A percentile compares a stretch with the other conserved stretches of the same genome.
These are phyloP conservation scores for Stichopus horrens DNA, from an alignment of 53 echinoderm and acorn worm genomes.

Conservation along the genomic window DNA sequence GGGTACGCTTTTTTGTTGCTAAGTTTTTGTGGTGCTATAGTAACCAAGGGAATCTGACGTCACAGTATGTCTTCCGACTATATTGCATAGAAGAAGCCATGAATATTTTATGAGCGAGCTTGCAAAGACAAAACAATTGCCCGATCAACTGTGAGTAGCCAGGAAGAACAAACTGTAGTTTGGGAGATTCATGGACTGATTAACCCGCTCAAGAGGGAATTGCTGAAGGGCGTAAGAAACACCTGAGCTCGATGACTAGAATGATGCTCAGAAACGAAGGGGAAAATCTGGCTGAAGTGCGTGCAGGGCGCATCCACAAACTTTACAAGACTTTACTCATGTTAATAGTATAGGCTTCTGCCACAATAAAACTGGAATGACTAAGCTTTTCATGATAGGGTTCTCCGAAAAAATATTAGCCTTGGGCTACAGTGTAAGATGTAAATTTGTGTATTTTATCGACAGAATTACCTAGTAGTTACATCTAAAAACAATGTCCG, in stretches of 20 bases:
- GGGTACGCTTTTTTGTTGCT: not conserved
- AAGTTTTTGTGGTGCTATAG: not conserved
- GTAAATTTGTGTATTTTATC: not conserved
- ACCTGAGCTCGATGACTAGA: slow-evolving; percentile 2
- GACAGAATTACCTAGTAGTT: not conserved
- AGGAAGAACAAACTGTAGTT: not conserved
- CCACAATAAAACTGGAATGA: not conserved
- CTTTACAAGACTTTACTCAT: not conserved
- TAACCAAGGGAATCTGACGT: not conserved
- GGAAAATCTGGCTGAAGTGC: not conserved
- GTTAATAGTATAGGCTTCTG: not conserved
- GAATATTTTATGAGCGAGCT: slow-evolving; percentile 7
- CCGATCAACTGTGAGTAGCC: slow-evolving; percentile 6
- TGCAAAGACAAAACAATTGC: not conserved
- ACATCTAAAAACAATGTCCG: no score
- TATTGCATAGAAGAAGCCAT: not conserved
- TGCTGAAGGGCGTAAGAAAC: slow-evolving; percentile 9
- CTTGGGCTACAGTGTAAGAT: not conserved
- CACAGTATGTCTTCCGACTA: not conserved
- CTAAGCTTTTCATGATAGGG: not conserved
- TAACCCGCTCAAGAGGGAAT: not conserved
- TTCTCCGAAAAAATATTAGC: not conserved
- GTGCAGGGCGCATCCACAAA: not conserved
- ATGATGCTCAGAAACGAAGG: not conserved
- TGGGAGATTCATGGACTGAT: not conserved